phyloP scores from a whole-genome alignment of 2,797 vertebrate species.

The Sitta carolinensis region DNA sequence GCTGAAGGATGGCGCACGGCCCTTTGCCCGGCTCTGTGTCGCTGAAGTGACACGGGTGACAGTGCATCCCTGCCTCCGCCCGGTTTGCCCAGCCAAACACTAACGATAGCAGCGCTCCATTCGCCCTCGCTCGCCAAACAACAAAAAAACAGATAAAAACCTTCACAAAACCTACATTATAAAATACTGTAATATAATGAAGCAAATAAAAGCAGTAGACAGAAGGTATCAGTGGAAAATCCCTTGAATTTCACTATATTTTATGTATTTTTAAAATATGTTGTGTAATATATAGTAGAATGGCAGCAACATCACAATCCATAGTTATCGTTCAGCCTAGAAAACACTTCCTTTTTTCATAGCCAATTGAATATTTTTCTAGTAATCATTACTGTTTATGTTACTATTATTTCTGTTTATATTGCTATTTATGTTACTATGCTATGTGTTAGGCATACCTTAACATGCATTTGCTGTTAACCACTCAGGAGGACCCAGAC shows the following conservation, averaged over 20 bases:
- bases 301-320: not conserved
- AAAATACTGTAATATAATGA: not conserved
- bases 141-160: no score
- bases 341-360: not conserved
- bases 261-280: not conserved
- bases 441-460: not conserved
- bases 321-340: not conserved
- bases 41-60: not conserved
- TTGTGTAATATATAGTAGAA: not conserved
- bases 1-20: not conserved
- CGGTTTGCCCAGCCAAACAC: not conserved
- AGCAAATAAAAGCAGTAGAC: not conserved
- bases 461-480: not conserved
- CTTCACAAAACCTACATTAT: not conserved
- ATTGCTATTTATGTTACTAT: not conserved
- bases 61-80: not conserved
- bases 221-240: not conserved
- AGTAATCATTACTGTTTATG: not conserved
- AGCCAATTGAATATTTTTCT: not conserved
- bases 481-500: not conserved
- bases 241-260: not conserved
- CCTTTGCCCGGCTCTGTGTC: not conserved
- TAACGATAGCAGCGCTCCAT: fast-evolving
- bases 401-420: not conserved
- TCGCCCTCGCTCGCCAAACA: not conserved